Conservation (phyloP, 2,888 invertebrate genomes). For the Graphium colonna region DNA sequence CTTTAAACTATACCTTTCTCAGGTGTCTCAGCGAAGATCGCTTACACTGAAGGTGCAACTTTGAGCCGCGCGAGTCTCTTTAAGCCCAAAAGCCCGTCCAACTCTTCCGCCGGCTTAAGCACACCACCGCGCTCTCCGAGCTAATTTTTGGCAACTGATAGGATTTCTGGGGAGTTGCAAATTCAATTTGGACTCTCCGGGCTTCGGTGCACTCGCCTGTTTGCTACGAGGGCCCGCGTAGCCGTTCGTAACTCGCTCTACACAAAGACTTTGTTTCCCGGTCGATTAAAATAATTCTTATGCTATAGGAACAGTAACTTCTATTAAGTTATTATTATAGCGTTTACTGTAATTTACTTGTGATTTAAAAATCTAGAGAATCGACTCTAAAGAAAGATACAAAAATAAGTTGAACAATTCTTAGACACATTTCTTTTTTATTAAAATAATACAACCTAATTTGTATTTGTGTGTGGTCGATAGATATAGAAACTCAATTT, state of each 20-base stretch:
- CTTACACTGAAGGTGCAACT: conserved; percentile 40
- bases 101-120: conserved; percentile 60
- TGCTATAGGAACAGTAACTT: no score
- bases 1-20: background rate
- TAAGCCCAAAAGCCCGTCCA: conserved; percentile 72
- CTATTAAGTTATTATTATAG: no score
- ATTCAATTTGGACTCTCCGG: conserved; percentile 32
- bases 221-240: conserved; percentile 7
- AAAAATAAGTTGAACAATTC: no score
- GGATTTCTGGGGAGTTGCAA: conserved; percentile 37
- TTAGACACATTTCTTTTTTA: no score
- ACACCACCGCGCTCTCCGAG: conserved; percentile 58
- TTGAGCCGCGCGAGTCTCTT: conserved; percentile 62
- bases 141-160: conserved; percentile 61
- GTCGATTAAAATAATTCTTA: background rate
- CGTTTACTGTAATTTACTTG: no score
- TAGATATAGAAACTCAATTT: no score
- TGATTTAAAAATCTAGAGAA: no score
- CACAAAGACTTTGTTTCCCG: conserved; percentile 3
- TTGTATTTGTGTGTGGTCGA: no score
- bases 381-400: no score
- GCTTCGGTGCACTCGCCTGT: background rate
- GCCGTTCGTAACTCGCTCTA: conserved; percentile 8
- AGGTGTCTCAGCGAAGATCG: conserved; percentile 22
- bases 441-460: no score